phyloP scores from a whole-genome alignment of 2,888 invertebrate genomes.

The Sminthurinus aureus region DNA sequence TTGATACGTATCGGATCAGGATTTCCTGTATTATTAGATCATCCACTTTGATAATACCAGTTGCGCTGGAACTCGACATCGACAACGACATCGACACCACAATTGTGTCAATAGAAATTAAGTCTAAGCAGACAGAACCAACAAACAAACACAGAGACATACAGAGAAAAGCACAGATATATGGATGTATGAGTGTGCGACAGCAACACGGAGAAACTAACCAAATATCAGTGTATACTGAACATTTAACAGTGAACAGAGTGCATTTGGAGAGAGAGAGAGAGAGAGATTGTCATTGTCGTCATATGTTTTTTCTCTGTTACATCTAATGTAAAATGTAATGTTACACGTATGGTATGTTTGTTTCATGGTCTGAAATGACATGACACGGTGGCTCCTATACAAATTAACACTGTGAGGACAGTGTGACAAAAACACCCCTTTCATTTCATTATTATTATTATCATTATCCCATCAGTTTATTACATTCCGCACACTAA shows the following conservation, averaged over 20 bases:
- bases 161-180: neutral
- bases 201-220: neutral
- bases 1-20: constrained; percentile 40
- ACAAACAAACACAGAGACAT: neutral
- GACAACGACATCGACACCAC: neutral
- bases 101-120: constrained; percentile 38
- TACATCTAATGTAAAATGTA: no score
- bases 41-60: constrained; percentile 28
- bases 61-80: constrained; percentile 17
- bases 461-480: constrained; percentile 5
- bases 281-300: neutral
- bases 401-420: constrained; percentile 16
- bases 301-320: neutral
- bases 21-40: constrained; percentile 42
- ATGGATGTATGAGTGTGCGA: no score
- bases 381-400: neutral
- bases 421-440: constrained; percentile 18
- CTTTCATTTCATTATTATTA: neutral
- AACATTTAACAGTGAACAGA: neutral
- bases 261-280: neutral
- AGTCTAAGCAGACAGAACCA: neutral
- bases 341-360: neutral
- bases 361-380: neutral
- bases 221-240: neutral
- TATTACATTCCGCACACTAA: no score